Evolutionary conservation across 2,888 invertebrate genomes (phyloP), one percentile per base, ranked within the genome.

Genomic region (Torymus auratus): DNA sequence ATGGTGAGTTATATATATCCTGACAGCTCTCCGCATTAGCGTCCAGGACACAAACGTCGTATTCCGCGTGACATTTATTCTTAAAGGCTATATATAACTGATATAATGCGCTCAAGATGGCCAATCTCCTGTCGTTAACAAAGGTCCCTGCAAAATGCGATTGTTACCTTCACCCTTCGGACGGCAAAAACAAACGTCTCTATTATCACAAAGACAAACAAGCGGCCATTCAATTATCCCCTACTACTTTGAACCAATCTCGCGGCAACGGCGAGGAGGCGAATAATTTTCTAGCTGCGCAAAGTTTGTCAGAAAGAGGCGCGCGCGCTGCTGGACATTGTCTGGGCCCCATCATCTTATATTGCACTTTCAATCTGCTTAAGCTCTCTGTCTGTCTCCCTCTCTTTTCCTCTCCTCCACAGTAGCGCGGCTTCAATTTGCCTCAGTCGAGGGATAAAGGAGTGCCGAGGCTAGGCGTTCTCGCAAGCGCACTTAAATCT

Each of bases 351-450:
- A n/a, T n/a, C n/a, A n/a, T 50, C 56, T 71, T 80, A 80, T 71
- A 80, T 75, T 80, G 71, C 71, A 67, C 67, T 80, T 80, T 80
- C 80, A 80, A 80, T 80, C 75, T 80, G 67, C 75, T 80, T 80
- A 80, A 80, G 68, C 71, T 67, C 65, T 58, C 41, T 60, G 11
- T 28, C 58, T n/a, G n/a, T n/a, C n/a, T n/a, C n/a, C n/a, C n/a
- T 28, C 53, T 23, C 23, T 58, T 14, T 28, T 2, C 50, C 17
- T 7, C 50, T 2, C 50, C 17, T 7, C 50, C n/a, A 60, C 13
- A 23, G 67, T 64, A 70, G 69, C 23, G 52, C 20, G 20, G 67
- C 79, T 79, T 67, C 73, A 64, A 69, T 73, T 69, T 73, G 52
- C 62, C 61, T 79, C 79, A 56, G 62, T 73, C 73, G n/a, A 13